phyloP scores from a whole-genome alignment of 2,797 vertebrate species.

The Iguana delicatissima region DNA sequence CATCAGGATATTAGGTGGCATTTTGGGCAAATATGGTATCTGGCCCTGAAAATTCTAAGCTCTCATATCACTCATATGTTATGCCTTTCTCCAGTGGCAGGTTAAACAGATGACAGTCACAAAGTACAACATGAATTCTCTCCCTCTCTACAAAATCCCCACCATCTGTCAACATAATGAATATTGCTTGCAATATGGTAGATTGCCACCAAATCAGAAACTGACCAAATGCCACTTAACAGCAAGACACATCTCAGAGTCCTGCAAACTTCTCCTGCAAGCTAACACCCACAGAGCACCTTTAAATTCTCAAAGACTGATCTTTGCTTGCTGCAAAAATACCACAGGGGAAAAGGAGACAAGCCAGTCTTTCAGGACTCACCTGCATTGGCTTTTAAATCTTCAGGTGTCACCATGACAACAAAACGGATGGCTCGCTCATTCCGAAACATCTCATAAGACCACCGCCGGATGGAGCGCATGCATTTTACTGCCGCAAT shows the following conservation, averaged over 20 bases:
- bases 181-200: too few relatives aligned
- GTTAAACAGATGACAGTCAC: too few relatives aligned
- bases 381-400: constrained; percentile 91
- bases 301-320: background rate
- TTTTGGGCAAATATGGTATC: too few relatives aligned
- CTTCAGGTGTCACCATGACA: constrained; percentile 98
- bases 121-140: too few relatives aligned
- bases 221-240: background rate
- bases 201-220: too few relatives aligned
- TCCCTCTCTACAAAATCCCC: too few relatives aligned
- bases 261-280: background rate
- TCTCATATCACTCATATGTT: too few relatives aligned
- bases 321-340: background rate
- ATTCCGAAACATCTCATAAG: constrained; percentile 99
- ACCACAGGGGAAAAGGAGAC: background rate
- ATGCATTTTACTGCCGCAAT: constrained; percentile 98
- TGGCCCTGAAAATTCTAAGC: too few relatives aligned
- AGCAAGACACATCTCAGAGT: background rate
- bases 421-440: constrained; percentile 96
- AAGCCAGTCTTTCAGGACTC: constrained; percentile 38
- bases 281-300: too few relatives aligned
- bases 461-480: constrained; percentile 97
- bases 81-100: too few relatives aligned
- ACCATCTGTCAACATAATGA: too few relatives aligned
- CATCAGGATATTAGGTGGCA: too few relatives aligned